These are phyloP conservation scores for Eidolon helvum DNA, from an alignment of 2,113 vertebrate species.

Conservation along the genomic window DNA sequence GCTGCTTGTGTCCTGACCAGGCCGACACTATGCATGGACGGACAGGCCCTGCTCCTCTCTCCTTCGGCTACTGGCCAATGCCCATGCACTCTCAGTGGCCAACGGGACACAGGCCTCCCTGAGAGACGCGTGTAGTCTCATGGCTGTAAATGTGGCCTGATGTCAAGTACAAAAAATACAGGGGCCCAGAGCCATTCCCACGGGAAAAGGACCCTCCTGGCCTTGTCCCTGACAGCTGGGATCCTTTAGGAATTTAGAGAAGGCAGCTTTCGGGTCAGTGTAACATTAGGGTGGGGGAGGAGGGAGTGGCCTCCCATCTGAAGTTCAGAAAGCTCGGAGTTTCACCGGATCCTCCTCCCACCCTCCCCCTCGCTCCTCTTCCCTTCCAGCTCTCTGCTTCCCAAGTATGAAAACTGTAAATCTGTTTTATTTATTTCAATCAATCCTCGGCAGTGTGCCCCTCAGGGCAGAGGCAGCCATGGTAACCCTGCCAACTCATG, in stretches of 20 bases:
- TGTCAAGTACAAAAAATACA: background rate
- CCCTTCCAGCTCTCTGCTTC: slow-evolving; percentile 13
- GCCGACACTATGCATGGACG: fast-evolving
- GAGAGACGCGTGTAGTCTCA: background rate
- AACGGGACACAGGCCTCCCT: background rate
- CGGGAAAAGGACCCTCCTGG: background rate
- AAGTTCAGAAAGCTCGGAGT: background rate
- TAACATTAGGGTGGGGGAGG: slow-evolving; percentile 24
- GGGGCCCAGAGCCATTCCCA: background rate
- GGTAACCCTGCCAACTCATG: slow-evolving; percentile 78
- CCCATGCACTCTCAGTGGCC: background rate
- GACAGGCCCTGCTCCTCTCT: background rate
- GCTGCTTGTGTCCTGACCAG: background rate
- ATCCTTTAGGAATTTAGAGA: slow-evolving; percentile 71
- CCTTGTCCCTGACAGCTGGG: slow-evolving; percentile 68
- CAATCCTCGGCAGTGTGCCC: slow-evolving; percentile 67
- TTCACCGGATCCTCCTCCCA: background rate
- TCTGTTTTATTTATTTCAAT: slow-evolving; percentile 73
- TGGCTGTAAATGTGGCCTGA: background rate
- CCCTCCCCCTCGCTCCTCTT: background rate
- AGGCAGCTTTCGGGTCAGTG: slow-evolving; percentile 49
- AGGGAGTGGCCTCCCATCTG: background rate
- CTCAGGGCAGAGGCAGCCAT: slow-evolving; percentile 78
- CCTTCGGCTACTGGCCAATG: background rate
- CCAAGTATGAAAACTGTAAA: slow-evolving; percentile 62